Percentiles rank a stretch among this genome's conserved stretches.
phyloP scores from a whole-genome alignment of 2,888 invertebrate species.

The Drosophila monieri region DNA sequence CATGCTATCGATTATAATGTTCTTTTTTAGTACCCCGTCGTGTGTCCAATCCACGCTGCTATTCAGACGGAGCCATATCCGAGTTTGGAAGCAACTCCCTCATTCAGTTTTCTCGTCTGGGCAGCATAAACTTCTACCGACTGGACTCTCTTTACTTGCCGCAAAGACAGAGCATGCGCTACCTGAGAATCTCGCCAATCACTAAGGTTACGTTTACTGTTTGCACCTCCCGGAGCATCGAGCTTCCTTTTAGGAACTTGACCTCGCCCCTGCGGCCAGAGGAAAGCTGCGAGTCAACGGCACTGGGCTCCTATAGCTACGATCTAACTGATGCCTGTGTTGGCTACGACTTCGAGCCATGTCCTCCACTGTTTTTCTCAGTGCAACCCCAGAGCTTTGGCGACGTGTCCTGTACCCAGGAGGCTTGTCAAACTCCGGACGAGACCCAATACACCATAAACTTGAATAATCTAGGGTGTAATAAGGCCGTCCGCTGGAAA shows the following conservation, averaged over 20 bases:
- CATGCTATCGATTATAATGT: background rate
- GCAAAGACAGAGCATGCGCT: slow-evolving; percentile 84
- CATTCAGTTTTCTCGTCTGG: slow-evolving; percentile 87
- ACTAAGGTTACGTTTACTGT: slow-evolving; percentile 86
- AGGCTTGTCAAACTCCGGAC: slow-evolving; percentile 88
- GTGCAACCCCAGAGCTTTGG: slow-evolving; percentile 84
- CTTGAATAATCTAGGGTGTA: slow-evolving; percentile 88
- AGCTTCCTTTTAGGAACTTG: slow-evolving; percentile 84
- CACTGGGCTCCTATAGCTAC: slow-evolving; percentile 85
- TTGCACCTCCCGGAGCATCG: slow-evolving; percentile 87
- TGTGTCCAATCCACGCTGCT: slow-evolving; percentile 87
- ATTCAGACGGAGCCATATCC: slow-evolving; percentile 83
- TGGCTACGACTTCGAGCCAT: slow-evolving; percentile 85
- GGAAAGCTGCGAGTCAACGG: slow-evolving; percentile 87
- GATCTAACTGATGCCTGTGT: slow-evolving; percentile 86
- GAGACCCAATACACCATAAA: slow-evolving; percentile 87
- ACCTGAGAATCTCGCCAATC: slow-evolving; percentile 85
- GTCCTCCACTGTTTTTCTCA: slow-evolving; percentile 89
- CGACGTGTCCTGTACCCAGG: slow-evolving; percentile 85
- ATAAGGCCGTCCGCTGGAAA: slow-evolving; percentile 79
- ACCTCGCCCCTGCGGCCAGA: slow-evolving; percentile 78
- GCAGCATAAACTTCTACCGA: slow-evolving; percentile 88
- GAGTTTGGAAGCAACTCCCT: slow-evolving; percentile 84
- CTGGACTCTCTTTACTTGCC: slow-evolving; percentile 90
- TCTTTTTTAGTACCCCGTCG: slow-evolving; percentile 85